phyloP scores from a whole-genome alignment of 1,140 invertebrate species.

The Littorina saxatilis region DNA sequence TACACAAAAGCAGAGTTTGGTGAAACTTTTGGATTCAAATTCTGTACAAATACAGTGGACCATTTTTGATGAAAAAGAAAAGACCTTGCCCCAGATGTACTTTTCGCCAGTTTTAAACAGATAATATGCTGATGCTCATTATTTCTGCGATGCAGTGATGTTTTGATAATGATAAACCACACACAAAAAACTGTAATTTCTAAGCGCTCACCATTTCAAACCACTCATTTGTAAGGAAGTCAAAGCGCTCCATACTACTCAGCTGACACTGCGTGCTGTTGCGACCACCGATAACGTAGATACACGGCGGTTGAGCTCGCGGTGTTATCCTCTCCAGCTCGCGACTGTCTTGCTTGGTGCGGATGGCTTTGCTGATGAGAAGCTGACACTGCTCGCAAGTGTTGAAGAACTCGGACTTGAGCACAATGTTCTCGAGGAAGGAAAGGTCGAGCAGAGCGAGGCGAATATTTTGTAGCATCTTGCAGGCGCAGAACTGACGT shows the following conservation, averaged over 20 bases:
- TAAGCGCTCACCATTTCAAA: constrained; percentile 64
- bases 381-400: constrained; percentile 72
- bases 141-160: too few relatives aligned
- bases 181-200: too few relatives aligned
- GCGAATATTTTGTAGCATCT: constrained; percentile 65
- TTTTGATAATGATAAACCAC: too few relatives aligned
- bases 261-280: constrained; percentile 72
- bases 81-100: too few relatives aligned
- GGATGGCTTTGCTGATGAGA: constrained; percentile 70
- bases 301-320: constrained; percentile 77
- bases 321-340: constrained; percentile 61
- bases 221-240: constrained; percentile 71
- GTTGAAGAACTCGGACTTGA: constrained; percentile 70
- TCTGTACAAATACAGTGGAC: too few relatives aligned
- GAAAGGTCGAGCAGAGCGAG: constrained; percentile 65
- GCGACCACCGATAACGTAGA: constrained; percentile 73
- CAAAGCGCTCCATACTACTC: constrained; percentile 71
- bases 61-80: too few relatives aligned
- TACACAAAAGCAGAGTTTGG: too few relatives aligned
- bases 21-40: too few relatives aligned
- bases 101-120: too few relatives aligned
- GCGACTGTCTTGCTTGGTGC: constrained; percentile 61
- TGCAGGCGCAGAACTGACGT: constrained; percentile 57
- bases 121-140: too few relatives aligned
- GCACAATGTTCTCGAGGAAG: constrained; percentile 69